Percentiles rank a stretch among this genome's conserved stretches.
phyloP scores from a whole-genome alignment of 1,140 invertebrate species.

The Stenopsyche tienmushanensis region DNA sequence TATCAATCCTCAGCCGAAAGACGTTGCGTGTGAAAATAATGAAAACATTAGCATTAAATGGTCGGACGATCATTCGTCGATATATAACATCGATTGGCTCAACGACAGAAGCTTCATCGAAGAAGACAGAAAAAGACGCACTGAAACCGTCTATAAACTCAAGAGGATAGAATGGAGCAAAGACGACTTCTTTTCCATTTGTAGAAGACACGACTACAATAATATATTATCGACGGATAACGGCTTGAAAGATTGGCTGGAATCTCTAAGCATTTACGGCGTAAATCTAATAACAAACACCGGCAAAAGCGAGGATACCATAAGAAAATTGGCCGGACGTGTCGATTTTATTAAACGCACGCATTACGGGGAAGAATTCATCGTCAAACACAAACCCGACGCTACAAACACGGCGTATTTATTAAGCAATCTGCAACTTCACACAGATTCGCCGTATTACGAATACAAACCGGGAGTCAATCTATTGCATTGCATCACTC shows the following conservation, averaged over 20 bases:
- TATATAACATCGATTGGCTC: constrained; percentile 59
- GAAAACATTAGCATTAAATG: constrained; percentile 55
- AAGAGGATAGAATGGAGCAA: constrained; percentile 57
- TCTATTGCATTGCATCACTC: constrained; percentile 66
- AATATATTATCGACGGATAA: constrained; percentile 54
- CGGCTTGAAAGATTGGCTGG: constrained; percentile 59
- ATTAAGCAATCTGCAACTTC: constrained; percentile 63
- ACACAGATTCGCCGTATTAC: constrained; percentile 72
- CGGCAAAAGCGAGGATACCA: constrained; percentile 54
- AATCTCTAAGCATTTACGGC: constrained; percentile 60
- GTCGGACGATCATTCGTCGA: constrained; percentile 62
- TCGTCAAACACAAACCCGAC: constrained; percentile 62
- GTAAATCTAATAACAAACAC: constrained; percentile 61
- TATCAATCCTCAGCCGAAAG: constrained; percentile 50
- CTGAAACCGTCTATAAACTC: constrained; percentile 56
- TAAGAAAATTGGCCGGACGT: constrained; percentile 58
- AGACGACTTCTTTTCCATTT: constrained; percentile 54
- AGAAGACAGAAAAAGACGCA: constrained; percentile 51
- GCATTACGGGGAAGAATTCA: constrained; percentile 70
- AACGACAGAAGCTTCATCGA: constrained; percentile 58
- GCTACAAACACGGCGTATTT: constrained; percentile 72
- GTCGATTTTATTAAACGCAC: constrained; percentile 67
- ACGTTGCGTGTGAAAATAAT: constrained; percentile 39
- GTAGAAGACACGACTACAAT: constrained; percentile 56
- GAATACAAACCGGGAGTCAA: constrained; percentile 70